phyloP scores from a whole-genome alignment of 2,888 invertebrate species.

The Chalcis sispes region DNA sequence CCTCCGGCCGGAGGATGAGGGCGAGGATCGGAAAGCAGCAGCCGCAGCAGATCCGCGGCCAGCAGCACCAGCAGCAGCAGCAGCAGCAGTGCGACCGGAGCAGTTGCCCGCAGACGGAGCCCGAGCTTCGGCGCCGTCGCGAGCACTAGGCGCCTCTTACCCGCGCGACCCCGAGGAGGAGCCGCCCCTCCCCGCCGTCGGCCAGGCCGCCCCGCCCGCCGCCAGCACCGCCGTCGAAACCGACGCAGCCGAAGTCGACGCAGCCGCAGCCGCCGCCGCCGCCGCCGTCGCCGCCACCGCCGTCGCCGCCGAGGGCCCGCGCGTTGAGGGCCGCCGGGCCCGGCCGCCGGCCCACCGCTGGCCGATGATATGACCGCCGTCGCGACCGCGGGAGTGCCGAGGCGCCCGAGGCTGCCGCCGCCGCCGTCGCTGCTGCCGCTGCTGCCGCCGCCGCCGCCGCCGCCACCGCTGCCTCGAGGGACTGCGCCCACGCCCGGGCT shows the following conservation, averaged over 20 bases:
- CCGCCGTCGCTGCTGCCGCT: neutral
- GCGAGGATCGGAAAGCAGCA: neutral
- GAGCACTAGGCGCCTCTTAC: no score
- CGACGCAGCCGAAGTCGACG: no score
- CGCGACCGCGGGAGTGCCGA: neutral
- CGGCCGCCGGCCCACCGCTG: neutral
- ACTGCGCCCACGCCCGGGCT: conserved; percentile 64
- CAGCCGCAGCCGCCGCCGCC: conserved; percentile 28
- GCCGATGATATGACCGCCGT: no score
- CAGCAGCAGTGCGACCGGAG: conserved; percentile 13
- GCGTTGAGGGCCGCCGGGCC: neutral
- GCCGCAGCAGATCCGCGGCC: neutral
- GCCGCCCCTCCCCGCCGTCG: no score
- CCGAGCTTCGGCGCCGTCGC: no score
- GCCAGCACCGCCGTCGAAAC: no score
- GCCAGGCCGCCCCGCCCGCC: neutral
- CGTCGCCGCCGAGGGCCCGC: conserved; percentile 49
- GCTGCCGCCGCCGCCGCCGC: neutral
- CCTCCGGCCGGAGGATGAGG: conserved; percentile 32
- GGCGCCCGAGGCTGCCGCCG: neutral
- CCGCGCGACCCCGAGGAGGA: no score
- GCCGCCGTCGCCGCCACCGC: conserved; percentile 43
- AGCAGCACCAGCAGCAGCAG: neutral
- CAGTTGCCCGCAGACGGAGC: no score
- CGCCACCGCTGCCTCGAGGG: conserved; percentile 60